Percentiles rank a stretch among this genome's conserved stretches.
Conservation (phyloP, 1,140 invertebrate species). For the Camponotus floridanus region DNA sequence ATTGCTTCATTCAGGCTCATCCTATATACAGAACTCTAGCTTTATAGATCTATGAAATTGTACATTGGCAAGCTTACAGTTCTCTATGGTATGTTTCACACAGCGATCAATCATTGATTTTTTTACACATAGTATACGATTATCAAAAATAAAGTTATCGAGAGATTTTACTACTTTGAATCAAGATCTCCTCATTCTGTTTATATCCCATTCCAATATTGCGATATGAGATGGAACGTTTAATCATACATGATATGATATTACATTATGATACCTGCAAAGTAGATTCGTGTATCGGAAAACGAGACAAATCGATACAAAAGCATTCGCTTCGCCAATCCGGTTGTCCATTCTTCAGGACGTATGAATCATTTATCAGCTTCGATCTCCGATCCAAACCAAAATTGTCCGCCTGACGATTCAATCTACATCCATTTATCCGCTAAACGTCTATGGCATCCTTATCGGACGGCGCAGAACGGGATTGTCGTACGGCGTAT, state of each 20-base stretch:
- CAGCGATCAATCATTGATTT: neutral
- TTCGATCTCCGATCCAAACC: conserved; percentile 55
- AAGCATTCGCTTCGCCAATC: conserved; percentile 30
- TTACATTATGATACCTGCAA: neutral
- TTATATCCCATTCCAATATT: neutral
- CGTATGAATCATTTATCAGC: conserved; percentile 61
- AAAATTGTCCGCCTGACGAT: conserved; percentile 61
- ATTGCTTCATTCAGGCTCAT: neutral
- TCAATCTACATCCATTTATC: conserved; percentile 60
- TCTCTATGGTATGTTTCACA: neutral
- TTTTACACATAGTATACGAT: neutral
- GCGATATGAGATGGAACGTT: neutral
- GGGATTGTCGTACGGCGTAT: neutral
- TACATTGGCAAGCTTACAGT: neutral
- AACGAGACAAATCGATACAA: conserved; percentile 50
- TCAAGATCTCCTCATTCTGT: neutral
- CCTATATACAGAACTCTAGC: neutral
- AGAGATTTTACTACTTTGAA: neutral
- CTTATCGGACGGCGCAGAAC: conserved; percentile 57
- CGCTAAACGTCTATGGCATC: conserved; percentile 34
- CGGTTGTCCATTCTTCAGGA: conserved; percentile 16
- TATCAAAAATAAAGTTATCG: neutral
- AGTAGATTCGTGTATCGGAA: neutral
- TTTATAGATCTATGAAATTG: conserved; percentile 30
- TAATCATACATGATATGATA: conserved; percentile 4